Conservation (phyloP, 2,797 vertebrate species). For the Catharus ustulatus region DNA sequence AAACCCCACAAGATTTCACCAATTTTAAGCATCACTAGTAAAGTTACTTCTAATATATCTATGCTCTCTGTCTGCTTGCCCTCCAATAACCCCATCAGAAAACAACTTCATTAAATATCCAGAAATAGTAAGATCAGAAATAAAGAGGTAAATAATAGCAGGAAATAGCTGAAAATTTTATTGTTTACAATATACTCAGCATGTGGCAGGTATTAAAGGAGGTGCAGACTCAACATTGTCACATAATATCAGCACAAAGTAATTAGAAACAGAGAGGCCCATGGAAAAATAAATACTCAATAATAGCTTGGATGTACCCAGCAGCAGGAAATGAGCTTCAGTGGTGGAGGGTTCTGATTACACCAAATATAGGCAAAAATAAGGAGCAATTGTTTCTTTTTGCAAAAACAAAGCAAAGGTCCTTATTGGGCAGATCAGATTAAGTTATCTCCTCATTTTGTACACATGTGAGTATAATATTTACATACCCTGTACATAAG, state of each 20-base stretch:
- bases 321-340: slow-evolving; percentile 3
- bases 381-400: not conserved
- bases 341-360: not conserved
- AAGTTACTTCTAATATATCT: not conserved
- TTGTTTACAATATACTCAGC: not conserved
- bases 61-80: not conserved
- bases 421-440: too few relatives aligned
- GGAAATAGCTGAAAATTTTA: not conserved
- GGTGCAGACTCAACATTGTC: not conserved
- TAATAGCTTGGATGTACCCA: not conserved
- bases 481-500: not conserved
- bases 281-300: slow-evolving; percentile 27
- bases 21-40: not conserved
- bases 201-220: not conserved
- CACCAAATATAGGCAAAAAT: not conserved
- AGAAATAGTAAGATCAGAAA: not conserved
- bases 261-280: not conserved
- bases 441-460: not conserved
- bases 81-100: not conserved
- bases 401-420: not conserved
- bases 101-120: not conserved
- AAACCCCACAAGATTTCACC: not conserved
- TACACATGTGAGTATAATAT: not conserved
- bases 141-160: not conserved
- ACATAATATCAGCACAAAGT: not conserved